Percentiles rank a stretch among this genome's conserved stretches.
Evolutionary conservation across 2,888 invertebrate genomes (phyloP).

Genomic region (Elysia crispata): DNA sequence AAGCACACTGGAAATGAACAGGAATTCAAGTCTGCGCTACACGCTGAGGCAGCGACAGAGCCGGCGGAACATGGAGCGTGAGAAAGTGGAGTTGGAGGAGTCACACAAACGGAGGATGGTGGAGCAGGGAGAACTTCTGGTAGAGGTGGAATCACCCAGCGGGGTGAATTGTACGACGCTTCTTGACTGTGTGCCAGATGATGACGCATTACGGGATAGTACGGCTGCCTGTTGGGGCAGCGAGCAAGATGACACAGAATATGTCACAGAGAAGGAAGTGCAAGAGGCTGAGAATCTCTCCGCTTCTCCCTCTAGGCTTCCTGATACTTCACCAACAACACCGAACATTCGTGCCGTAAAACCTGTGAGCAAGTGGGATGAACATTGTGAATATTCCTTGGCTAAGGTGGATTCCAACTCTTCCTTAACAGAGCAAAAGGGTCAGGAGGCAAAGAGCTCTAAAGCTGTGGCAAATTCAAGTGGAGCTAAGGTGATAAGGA

Average conservation of each 20-base stretch:
- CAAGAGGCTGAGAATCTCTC: background rate
- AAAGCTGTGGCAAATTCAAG: background rate
- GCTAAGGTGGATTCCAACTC: background rate
- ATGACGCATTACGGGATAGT: background rate
- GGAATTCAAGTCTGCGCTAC: constrained; percentile 50
- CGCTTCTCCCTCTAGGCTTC: background rate
- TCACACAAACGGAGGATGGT: constrained; percentile 9
- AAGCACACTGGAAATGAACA: constrained; percentile 57
- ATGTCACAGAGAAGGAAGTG: background rate
- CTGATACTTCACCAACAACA: background rate
- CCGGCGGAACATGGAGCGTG: constrained; percentile 45
- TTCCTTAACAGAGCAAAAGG: background rate
- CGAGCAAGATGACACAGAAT: background rate
- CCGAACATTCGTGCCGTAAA: background rate
- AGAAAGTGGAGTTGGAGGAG: constrained; percentile 31
- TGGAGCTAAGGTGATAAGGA: background rate
- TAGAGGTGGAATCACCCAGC: background rate
- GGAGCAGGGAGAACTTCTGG: background rate
- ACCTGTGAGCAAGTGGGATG: too few relatives aligned
- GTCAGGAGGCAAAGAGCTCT: background rate
- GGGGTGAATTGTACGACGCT: background rate
- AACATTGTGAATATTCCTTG: background rate
- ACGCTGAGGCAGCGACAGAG: constrained; percentile 46
- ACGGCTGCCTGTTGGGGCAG: background rate
- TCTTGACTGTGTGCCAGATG: background rate